Evolutionary conservation across 2,113 vertebrate species (phyloP).

Genomic region (Prunella fulvescens): DNA sequence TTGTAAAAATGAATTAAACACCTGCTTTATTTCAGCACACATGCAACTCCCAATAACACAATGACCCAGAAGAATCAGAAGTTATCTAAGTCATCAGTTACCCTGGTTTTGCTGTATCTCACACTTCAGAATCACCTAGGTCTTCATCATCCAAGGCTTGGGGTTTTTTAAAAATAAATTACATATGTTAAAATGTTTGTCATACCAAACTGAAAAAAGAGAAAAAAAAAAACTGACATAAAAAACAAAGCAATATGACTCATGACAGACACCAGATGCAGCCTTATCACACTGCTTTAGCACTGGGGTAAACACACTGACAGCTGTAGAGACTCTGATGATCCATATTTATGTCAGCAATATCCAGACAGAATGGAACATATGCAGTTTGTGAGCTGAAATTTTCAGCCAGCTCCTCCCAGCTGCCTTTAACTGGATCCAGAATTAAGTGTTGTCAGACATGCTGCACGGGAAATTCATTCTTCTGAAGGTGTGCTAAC

Average conservation of each 20-base stretch:
- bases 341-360: background rate
- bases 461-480: fast-evolving
- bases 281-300: background rate
- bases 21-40: background rate
- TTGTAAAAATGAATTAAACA: constrained; percentile 23
- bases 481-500: background rate
- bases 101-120: background rate
- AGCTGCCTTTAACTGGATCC: background rate
- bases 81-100: background rate
- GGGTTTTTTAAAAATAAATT: background rate
- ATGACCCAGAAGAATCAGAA: background rate
- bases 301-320: background rate
- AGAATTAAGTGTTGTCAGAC: background rate
- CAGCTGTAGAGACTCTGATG: background rate
- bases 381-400: background rate
- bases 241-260: background rate
- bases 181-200: background rate
- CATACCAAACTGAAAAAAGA: background rate
- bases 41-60: background rate
- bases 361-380: background rate
- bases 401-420: background rate
- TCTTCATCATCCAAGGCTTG: background rate
- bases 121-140: background rate
- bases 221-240: background rate
- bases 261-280: background rate